Conservation (phyloP, 2,888 invertebrate genomes). For the Drosophila atroscutellata region DNA sequence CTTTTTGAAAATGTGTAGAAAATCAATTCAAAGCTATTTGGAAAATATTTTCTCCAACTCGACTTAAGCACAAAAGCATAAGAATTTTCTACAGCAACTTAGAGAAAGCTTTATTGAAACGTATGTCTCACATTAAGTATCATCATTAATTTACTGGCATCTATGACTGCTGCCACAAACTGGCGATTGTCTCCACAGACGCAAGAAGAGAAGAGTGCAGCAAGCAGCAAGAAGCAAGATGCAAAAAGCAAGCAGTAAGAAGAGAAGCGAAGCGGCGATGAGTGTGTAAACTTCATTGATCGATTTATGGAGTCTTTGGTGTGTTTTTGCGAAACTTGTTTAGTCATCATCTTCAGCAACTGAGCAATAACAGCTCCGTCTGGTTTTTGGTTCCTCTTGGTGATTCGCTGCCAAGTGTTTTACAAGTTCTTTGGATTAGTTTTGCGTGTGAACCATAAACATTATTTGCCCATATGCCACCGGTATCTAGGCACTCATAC, state of each 20-base stretch:
- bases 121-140: constrained; percentile 21
- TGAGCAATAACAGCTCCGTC: constrained; percentile 24
- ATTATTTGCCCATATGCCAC: constrained; percentile 39
- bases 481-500: constrained; percentile 9
- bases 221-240: not conserved
- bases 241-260: not conserved
- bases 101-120: constrained; percentile 46
- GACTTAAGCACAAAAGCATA: constrained; percentile 12
- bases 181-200: constrained; percentile 22
- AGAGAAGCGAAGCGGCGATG: not conserved
- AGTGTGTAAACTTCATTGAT: constrained; percentile 37
- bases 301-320: constrained; percentile 32
- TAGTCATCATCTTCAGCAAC: constrained; percentile 27
- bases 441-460: constrained; percentile 5
- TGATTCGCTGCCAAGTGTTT: constrained; percentile 24
- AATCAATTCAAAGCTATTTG: not conserved
- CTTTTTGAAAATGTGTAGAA: not conserved
- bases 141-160: constrained; percentile 36
- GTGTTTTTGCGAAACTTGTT: constrained; percentile 43
- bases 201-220: not conserved
- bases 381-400: constrained; percentile 16
- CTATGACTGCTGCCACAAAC: constrained; percentile 21
- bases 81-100: constrained; percentile 5
- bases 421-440: constrained; percentile 29
- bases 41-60: constrained; percentile 33